A percentile compares a stretch with the other conserved stretches of the same genome.
These are phyloP conservation scores for Rhizoglyphus robini DNA, from an alignment of 1,140 invertebrate genomes.

Conservation along the genomic window DNA sequence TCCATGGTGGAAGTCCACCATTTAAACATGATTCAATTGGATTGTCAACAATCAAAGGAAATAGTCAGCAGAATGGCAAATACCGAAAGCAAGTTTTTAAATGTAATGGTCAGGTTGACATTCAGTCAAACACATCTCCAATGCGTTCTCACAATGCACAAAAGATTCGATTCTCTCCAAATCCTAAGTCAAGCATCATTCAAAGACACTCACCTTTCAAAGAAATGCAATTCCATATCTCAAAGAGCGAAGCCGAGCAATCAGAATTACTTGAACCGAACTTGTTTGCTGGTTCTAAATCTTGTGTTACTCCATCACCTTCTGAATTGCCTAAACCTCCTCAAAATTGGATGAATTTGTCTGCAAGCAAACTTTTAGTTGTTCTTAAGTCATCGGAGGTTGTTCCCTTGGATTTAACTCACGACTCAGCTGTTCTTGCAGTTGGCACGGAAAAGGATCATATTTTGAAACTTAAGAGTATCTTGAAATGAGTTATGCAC, in stretches of 20 bases:
- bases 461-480: background rate
- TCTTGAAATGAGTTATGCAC: background rate
- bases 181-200: conserved; percentile 5
- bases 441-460: background rate
- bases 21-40: conserved; percentile 3
- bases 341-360: conserved; percentile 1
- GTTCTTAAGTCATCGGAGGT: background rate
- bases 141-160: background rate
- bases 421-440: conserved; percentile 1
- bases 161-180: conserved; percentile 1
- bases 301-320: background rate
- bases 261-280: background rate
- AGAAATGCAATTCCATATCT: background rate
- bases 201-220: background rate
- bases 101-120: background rate
- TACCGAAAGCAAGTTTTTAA: background rate
- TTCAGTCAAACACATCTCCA: background rate
- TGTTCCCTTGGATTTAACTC: background rate
- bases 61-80: background rate
- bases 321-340: conserved; percentile 14
- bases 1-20: conserved; percentile 1
- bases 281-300: conserved; percentile 17
- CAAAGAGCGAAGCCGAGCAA: background rate
- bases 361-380: too few species aligned
- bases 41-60: background rate